phyloP scores from a whole-genome alignment of 2,113 vertebrate genomes.

The Megaceryle torquata region DNA sequence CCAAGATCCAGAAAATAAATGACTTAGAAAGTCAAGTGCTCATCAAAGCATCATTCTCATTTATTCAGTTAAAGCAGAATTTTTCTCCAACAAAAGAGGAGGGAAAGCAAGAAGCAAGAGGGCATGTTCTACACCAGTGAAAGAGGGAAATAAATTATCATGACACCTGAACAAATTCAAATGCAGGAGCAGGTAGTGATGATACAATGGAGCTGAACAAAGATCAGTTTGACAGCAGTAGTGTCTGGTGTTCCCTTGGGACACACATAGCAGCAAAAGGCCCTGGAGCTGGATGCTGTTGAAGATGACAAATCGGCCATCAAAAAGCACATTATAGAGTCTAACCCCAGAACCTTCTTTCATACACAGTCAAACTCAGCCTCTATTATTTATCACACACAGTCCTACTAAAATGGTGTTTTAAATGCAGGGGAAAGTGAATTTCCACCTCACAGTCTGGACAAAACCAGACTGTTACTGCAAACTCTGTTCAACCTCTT shows the following conservation, averaged over 20 bases:
- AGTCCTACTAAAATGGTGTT: not conserved
- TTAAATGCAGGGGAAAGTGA: not conserved
- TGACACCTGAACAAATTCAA: not conserved
- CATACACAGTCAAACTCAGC: not conserved
- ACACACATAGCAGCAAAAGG: not conserved
- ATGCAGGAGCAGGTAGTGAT: not conserved
- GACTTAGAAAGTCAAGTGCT: not conserved
- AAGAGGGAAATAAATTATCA: not conserved
- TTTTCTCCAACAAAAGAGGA: not conserved
- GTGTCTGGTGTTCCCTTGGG: not conserved
- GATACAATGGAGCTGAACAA: not conserved
- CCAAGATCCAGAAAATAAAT: not conserved
- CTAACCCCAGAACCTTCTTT: not conserved
- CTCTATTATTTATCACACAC: not conserved
- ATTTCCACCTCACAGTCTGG: not conserved
- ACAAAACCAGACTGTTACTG: accelerated
- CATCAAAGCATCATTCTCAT: not conserved
- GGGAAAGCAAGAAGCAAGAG: not conserved
- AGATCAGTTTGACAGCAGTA: not conserved
- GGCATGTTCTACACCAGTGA: not conserved
- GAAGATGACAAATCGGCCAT: not conserved
- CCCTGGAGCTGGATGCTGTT: not conserved
- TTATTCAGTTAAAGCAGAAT: not conserved
- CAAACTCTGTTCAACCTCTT: too few relatives aligned
- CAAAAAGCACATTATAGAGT: not conserved